Conservation (phyloP, 2,113 vertebrate species). For the Upupa epops region DNA sequence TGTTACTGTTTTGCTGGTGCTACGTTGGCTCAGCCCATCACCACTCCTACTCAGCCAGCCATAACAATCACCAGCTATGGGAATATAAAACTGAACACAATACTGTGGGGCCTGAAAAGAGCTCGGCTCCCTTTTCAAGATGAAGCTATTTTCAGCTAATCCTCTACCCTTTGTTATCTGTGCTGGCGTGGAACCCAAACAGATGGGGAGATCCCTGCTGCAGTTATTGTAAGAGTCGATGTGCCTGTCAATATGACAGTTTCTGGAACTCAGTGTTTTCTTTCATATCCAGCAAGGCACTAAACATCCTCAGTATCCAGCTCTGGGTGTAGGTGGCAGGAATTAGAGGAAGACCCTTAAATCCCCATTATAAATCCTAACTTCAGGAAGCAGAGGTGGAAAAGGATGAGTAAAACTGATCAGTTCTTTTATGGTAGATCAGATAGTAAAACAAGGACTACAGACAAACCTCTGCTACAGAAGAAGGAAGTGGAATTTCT, state of each 20-base stretch:
- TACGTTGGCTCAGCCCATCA: background rate
- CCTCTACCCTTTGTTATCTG: background rate
- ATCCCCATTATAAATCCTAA: background rate
- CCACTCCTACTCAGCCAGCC: background rate
- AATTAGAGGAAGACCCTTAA: background rate
- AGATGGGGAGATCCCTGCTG: background rate
- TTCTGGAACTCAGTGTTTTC: background rate
- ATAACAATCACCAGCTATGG: background rate
- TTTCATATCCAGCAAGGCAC: background rate
- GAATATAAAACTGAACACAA: background rate
- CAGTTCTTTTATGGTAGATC: background rate
- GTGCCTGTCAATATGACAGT: background rate
- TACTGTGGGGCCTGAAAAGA: background rate
- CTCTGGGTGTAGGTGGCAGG: background rate
- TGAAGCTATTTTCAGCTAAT: constrained; percentile 18
- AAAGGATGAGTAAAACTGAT: background rate
- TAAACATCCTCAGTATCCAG: background rate
- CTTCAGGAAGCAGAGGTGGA: background rate
- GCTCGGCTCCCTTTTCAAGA: constrained; percentile 1
- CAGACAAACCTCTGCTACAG: background rate
- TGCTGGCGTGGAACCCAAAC: background rate
- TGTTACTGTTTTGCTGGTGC: background rate
- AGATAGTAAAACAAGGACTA: background rate
- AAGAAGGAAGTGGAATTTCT: background rate
- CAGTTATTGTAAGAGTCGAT: background rate